Evolutionary conservation across 2,113 vertebrate genomes (phyloP).

Genomic region (Catharus minimus): DNA sequence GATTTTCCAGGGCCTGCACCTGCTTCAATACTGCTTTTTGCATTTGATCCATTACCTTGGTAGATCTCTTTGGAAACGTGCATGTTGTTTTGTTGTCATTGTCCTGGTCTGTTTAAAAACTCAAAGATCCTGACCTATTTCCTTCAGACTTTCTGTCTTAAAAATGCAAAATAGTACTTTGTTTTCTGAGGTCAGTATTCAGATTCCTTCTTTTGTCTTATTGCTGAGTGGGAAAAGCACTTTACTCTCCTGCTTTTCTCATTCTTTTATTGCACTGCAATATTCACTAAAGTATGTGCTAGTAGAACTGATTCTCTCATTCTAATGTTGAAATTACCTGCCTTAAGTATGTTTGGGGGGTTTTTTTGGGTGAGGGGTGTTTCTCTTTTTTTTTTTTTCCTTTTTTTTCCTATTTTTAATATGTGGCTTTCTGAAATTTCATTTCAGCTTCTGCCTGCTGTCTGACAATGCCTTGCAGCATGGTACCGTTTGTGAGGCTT

Average conservation of each 20-base stretch:
- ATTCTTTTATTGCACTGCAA: not conserved
- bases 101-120: not conserved
- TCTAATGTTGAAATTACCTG: not conserved
- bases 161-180: not conserved
- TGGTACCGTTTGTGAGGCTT: not conserved
- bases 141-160: not conserved
- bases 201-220: not conserved
- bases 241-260: not conserved
- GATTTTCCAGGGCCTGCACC: not conserved
- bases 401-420: not conserved
- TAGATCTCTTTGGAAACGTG: not conserved
- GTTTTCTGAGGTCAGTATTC: not conserved
- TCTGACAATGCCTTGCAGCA: not conserved
- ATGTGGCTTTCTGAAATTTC: not conserved
- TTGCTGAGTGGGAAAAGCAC: not conserved
- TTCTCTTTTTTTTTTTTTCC: too few species aligned
- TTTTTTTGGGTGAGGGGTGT: too few species aligned
- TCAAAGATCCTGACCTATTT: not conserved
- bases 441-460: not conserved
- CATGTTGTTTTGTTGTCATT: not conserved
- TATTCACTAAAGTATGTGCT: not conserved
- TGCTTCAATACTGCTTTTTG: not conserved
- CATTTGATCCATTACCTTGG: not conserved
- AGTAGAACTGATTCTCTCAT: not conserved
- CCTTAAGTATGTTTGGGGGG: not conserved